Base-by-base conservation (phyloP, 2,797 vertebrate species). In the Selene dorsalis region DNA sequence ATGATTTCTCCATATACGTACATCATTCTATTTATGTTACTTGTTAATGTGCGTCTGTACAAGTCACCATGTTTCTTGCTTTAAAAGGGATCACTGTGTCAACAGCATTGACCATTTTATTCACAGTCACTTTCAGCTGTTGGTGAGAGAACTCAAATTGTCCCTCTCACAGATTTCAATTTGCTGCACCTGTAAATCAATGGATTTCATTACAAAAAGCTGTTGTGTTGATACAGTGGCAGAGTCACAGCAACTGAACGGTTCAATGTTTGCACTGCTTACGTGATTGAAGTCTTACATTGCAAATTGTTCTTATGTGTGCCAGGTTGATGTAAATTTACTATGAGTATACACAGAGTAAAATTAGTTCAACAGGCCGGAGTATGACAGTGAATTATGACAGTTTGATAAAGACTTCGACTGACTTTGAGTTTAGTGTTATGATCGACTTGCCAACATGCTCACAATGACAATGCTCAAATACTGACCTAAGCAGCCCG, bases 161-260 rank as follows among this genome's bases (percentile, higher is more conserved):
- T 22, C 16, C 4, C 18, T 50, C 26, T 3, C 3, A 58, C 17
- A 4, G 32, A 62, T 53, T 52, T 79, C 6, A 41, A 17, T 52
- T 47, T 38, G 20, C 4, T 30, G 13, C 16, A 53, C 53, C 69
- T 26, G 18, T 30, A 75, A 56, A 60, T 71, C 22, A 61, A 64
- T 74, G 30, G 47, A 32, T 32, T 32, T 32, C 30, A 32, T 32
- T 32, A 32, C 30, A 32, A 32, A 32, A 32, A 32, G 30, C 30
- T 32, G 30, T 32, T 32, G 30, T 32, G 4, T 32, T 32, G 30
- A 32, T 32, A 9, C 6, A 13, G 38, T n/a, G 22, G 3, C 28
- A 48, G 12, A 16, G 41, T 61, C 50, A 58, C 56, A 67, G 59
- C 39, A 39, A 39, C 8, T 43, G 20, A 30, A 60, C 50, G 24